A percentile compares a stretch with the other conserved stretches of the same genome.
These are phyloP conservation scores for Achatina immaculata DNA, from an alignment of 1,140 invertebrate genomes.

Conservation along the genomic window DNA sequence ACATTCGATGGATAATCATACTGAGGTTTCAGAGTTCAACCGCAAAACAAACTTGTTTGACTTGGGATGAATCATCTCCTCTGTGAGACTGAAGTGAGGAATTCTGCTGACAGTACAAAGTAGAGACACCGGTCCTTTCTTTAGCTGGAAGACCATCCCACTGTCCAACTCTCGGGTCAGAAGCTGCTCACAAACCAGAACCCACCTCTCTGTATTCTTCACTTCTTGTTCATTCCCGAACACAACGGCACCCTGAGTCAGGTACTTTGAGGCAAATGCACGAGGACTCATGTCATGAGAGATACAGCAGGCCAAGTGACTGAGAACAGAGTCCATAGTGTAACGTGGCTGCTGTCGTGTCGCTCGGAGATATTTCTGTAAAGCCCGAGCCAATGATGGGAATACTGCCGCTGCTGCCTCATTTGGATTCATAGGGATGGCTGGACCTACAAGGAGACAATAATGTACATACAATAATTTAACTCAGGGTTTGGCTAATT, in stretches of 20 bases:
- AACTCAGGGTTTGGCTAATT: no score
- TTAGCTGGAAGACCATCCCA: slow-evolving; percentile 87
- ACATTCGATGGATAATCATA: slow-evolving; percentile 73
- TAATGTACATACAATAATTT: not conserved
- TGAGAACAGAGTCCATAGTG: slow-evolving; percentile 90
- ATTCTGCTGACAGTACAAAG: slow-evolving; percentile 86
- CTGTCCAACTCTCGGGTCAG: slow-evolving; percentile 84
- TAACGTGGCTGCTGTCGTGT: slow-evolving; percentile 95
- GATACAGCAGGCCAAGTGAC: slow-evolving; percentile 89
- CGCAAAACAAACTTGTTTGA: slow-evolving; percentile 94
- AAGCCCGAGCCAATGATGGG: slow-evolving; percentile 91
- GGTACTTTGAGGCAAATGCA: slow-evolving; percentile 84
- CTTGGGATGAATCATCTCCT: slow-evolving; percentile 95
- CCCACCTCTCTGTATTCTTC: slow-evolving; percentile 80
- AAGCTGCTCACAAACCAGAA: slow-evolving; percentile 90
- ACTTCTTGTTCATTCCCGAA: slow-evolving; percentile 61
- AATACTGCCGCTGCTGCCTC: slow-evolving; percentile 98
- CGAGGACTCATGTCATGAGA: slow-evolving; percentile 93
- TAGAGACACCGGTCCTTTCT: slow-evolving; percentile 93
- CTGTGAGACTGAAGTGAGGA: slow-evolving; percentile 91
- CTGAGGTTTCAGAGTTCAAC: slow-evolving; percentile 96
- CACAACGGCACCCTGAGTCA: slow-evolving; percentile 71
- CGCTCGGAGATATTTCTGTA: slow-evolving; percentile 96
- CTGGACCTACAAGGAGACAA: slow-evolving; percentile 68
- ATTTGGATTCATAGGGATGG: slow-evolving; percentile 87